phyloP scores from a whole-genome alignment of 2,113 vertebrate genomes.

The Sinocyclocheilus rhinocerous region DNA sequence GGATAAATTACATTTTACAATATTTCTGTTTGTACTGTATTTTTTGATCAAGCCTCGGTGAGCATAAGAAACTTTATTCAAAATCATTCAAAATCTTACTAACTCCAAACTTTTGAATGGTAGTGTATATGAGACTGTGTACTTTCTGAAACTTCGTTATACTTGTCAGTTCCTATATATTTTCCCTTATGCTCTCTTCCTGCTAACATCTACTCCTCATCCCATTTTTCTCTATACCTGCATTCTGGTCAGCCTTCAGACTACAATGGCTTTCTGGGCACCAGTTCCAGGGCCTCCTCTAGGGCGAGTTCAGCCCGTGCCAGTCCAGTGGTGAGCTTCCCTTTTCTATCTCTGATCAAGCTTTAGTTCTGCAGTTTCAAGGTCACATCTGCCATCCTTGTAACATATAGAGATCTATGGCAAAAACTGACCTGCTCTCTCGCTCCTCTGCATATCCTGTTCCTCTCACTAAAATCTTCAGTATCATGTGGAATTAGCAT shows the following conservation, averaged over 20 bases:
- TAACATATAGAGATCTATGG: not conserved
- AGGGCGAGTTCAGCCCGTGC: conserved; percentile 93
- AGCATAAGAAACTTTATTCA: not conserved
- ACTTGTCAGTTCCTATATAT: not conserved
- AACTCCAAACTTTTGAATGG: not conserved
- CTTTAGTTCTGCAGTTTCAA: conserved; percentile 3
- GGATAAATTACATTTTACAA: not conserved
- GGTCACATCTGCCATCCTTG: not conserved
- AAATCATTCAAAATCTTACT: not conserved
- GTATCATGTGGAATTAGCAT: not conserved
- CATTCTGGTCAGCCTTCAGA: conserved; percentile 82
- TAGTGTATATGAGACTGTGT: not conserved
- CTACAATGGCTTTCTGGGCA: conserved; percentile 83
- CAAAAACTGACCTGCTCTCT: not conserved
- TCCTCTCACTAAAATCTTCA: not conserved
- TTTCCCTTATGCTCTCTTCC: conserved; percentile 61
- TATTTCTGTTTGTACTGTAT: not conserved
- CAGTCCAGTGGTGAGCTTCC: conserved; percentile 92
- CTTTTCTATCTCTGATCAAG: conserved; percentile 26
- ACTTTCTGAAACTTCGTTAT: not conserved
- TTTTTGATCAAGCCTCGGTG: not conserved
- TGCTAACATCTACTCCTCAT: conserved; percentile 22
- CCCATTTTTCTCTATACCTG: conserved; percentile 22
- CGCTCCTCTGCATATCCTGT: not conserved
- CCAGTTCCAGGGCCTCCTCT: conserved; percentile 88